Conservation (phyloP, 2,888 invertebrate genomes). For the Chorisops tibialis region DNA sequence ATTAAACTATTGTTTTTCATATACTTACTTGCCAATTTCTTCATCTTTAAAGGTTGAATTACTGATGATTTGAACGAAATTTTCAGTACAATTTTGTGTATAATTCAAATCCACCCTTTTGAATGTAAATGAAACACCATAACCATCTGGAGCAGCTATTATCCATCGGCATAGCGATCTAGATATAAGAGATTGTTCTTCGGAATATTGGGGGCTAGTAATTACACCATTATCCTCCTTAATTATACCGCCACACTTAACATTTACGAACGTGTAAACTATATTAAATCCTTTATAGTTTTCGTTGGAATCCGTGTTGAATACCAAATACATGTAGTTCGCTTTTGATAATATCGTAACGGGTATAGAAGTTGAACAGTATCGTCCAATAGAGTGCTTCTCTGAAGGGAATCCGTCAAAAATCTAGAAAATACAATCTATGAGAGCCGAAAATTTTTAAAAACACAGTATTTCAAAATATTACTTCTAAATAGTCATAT, state of each 20-base stretch:
- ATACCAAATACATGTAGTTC: constrained; percentile 70
- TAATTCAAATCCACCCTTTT: constrained; percentile 29
- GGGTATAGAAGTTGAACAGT: constrained; percentile 61
- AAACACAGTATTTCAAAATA: background rate
- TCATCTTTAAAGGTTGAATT: constrained; percentile 17
- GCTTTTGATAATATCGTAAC: constrained; percentile 62
- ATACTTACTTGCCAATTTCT: constrained; percentile 37
- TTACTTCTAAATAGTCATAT: constrained; percentile 54
- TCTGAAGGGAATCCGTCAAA: constrained; percentile 65
- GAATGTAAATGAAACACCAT: constrained; percentile 53
- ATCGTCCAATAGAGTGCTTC: constrained; percentile 61
- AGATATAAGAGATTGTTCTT: constrained; percentile 50
- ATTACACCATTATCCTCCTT: constrained; percentile 58
- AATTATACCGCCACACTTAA: constrained; percentile 70
- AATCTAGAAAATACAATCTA: constrained; percentile 53
- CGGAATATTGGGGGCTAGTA: constrained; percentile 55
- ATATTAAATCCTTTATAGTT: constrained; percentile 67
- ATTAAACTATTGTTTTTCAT: background rate
- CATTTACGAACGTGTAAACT: constrained; percentile 63
- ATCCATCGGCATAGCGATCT: constrained; percentile 65
- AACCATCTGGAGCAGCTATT: constrained; percentile 64
- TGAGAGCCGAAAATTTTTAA: background rate
- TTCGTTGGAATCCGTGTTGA: constrained; percentile 59
- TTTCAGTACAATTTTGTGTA: constrained; percentile 27
- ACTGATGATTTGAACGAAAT: constrained; percentile 7